Conservation (phyloP, 2,888 invertebrate genomes). For the Drosophila incognita region DNA sequence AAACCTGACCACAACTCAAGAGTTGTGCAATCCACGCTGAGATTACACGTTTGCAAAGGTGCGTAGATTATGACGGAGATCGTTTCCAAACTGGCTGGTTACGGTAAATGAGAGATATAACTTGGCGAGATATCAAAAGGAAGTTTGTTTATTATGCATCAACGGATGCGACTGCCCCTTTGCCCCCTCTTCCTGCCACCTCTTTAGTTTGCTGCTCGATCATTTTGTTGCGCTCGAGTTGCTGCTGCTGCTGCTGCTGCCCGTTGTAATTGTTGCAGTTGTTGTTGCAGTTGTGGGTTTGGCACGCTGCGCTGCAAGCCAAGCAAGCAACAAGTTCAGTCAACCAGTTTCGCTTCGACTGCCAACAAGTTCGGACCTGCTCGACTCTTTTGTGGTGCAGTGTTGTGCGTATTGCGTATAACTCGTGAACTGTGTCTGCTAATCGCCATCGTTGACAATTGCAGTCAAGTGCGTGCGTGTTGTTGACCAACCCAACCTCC, state of each 20-base stretch:
- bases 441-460: slow-evolving; percentile 2
- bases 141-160: slow-evolving; percentile 9
- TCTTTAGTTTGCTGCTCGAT: slow-evolving; percentile 33
- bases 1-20: slow-evolving; percentile 10
- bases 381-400: slow-evolving; percentile 11
- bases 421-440: slow-evolving; percentile 3
- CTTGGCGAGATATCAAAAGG: slow-evolving; percentile 9
- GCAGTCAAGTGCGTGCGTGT: slow-evolving; percentile 5
- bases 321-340: slow-evolving; percentile 63
- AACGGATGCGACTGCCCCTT: not conserved
- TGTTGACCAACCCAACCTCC: slow-evolving; percentile 4
- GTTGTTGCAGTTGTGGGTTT: slow-evolving; percentile 33
- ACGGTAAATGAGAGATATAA: slow-evolving; percentile 4
- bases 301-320: slow-evolving; percentile 37
- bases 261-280: slow-evolving; percentile 3
- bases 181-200: not conserved
- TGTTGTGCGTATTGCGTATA: slow-evolving; percentile 1
- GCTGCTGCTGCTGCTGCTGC: slow-evolving; percentile 32
- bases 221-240: slow-evolving; percentile 70
- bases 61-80: slow-evolving; percentile 39
- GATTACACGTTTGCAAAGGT: slow-evolving; percentile 52
- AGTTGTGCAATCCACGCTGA: slow-evolving; percentile 49
- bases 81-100: not conserved
- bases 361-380: slow-evolving; percentile 64
- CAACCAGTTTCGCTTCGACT: slow-evolving; percentile 69